A percentile compares a stretch with the other conserved stretches of the same genome.
These are phyloP conservation scores for Labrus mixtus DNA, from an alignment of 2,113 vertebrate species.

Conservation along the genomic window DNA sequence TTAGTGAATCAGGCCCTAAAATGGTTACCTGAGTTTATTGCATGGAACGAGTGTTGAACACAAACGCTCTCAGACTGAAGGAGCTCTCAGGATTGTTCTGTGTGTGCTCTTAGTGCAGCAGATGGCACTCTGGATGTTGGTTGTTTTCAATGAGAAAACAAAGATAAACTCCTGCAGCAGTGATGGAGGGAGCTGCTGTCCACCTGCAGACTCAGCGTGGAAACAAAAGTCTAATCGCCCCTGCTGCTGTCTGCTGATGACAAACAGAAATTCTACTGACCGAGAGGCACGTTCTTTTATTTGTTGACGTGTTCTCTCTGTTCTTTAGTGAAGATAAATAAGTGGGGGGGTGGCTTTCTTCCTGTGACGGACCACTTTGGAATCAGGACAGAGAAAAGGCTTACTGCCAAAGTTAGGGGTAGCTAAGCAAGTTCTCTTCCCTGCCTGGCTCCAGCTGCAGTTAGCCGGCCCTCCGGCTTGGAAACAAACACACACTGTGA, in stretches of 20 bases:
- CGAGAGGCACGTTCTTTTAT: constrained; percentile 18
- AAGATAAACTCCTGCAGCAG: constrained; percentile 37
- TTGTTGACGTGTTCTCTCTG: constrained; percentile 1
- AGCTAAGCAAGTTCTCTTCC: constrained; percentile 18
- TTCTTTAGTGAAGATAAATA: constrained; percentile 26
- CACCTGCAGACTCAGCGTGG: constrained; percentile 35
- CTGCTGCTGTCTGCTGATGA: constrained; percentile 34
- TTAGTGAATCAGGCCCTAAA: too few species aligned
- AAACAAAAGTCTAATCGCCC: constrained; percentile 31
- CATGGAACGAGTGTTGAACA: not conserved
- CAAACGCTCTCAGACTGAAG: not conserved
- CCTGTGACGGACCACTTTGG: not conserved
- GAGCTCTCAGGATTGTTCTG: constrained; percentile 15
- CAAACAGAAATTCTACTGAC: constrained; percentile 28
- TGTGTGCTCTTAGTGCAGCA: constrained; percentile 31
- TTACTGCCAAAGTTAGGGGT: constrained; percentile 22
- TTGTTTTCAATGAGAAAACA: constrained; percentile 46
- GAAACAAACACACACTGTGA: constrained; percentile 4
- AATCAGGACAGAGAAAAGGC: constrained; percentile 7
- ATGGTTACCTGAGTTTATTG: too few species aligned
- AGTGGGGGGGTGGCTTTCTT: constrained; percentile 18
- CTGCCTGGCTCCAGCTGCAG: constrained; percentile 9
- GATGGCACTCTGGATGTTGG: constrained; percentile 49
- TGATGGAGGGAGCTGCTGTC: constrained; percentile 18
- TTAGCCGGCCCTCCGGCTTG: constrained; percentile 14